phyloP scores from a whole-genome alignment of 2,888 invertebrate species.

The Amphipoea oculea region DNA sequence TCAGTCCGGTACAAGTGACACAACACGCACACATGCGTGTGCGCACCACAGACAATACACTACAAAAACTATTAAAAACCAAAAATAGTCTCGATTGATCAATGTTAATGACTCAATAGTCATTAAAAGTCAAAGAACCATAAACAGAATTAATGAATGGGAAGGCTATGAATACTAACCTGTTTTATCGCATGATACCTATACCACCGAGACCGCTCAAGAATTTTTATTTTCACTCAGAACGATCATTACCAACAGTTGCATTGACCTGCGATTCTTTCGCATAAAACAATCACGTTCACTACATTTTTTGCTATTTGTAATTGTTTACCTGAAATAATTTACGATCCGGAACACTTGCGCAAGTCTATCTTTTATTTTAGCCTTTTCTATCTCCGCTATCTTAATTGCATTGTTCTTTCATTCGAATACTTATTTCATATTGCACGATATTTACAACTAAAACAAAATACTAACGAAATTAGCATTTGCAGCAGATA shows the following conservation, averaged over 20 bases:
- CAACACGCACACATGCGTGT: too few relatives aligned
- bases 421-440: conserved; percentile 33
- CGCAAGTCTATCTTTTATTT: conserved; percentile 38
- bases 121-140: conserved; percentile 22
- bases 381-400: conserved; percentile 40
- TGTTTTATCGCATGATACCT: conserved; percentile 5
- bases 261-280: conserved; percentile 35
- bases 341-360: conserved; percentile 54
- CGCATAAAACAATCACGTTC: conserved; percentile 18
- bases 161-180: conserved; percentile 25
- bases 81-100: conserved; percentile 33
- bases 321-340: conserved; percentile 43
- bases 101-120: conserved; percentile 36
- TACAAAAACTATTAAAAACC: conserved; percentile 17
- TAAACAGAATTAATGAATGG: conserved; percentile 42
- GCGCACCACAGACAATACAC: too few relatives aligned
- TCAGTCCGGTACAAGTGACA: too few relatives aligned
- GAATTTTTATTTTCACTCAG: conserved; percentile 8
- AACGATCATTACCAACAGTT: conserved; percentile 21
- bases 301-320: conserved; percentile 24
- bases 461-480: conserved; percentile 39
- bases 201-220: neutral
- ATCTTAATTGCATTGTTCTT: conserved; percentile 39
- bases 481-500: conserved; percentile 48
- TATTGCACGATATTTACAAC: conserved; percentile 30